Evolutionary conservation across 1,140 invertebrate genomes (phyloP).

Genomic region (Oncopodura yosiiana): DNA sequence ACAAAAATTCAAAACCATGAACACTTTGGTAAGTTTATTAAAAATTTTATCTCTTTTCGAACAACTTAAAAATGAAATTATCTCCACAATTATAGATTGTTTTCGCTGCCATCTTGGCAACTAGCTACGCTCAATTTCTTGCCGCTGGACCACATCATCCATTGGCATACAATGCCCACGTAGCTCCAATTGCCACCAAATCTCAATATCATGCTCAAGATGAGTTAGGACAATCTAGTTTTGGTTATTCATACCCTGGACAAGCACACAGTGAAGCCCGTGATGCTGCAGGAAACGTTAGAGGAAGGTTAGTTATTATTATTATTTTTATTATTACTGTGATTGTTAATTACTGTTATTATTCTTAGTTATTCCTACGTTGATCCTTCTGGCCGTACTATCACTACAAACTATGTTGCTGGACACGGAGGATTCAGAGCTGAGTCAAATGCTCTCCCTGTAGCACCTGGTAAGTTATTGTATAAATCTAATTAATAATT

Average conservation of each 20-base stretch:
- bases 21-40: too few species aligned
- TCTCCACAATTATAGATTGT: too few species aligned
- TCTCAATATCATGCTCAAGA: conserved; percentile 47
- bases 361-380: too few species aligned
- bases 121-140: too few species aligned
- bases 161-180: too few species aligned
- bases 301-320: conserved; percentile 42
- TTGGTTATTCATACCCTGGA: conserved; percentile 47
- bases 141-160: too few species aligned
- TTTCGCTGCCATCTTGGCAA: too few species aligned
- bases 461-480: too few species aligned
- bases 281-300: conserved; percentile 47
- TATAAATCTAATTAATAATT: too few species aligned
- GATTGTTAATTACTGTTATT: conserved; percentile 7
- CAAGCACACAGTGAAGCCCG: conserved; percentile 45
- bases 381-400: conserved; percentile 45
- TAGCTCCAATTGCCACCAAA: conserved; percentile 4
- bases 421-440: conserved; percentile 47
- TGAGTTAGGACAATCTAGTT: conserved; percentile 46
- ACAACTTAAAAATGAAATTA: too few species aligned
- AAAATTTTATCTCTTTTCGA: too few species aligned
- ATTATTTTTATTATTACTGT: not conserved
- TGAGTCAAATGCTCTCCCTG: conserved; percentile 44
- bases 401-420: conserved; percentile 45
- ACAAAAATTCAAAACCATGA: too few species aligned